Conservation (phyloP, 2,797 vertebrate species). For the Emys orbicularis region DNA sequence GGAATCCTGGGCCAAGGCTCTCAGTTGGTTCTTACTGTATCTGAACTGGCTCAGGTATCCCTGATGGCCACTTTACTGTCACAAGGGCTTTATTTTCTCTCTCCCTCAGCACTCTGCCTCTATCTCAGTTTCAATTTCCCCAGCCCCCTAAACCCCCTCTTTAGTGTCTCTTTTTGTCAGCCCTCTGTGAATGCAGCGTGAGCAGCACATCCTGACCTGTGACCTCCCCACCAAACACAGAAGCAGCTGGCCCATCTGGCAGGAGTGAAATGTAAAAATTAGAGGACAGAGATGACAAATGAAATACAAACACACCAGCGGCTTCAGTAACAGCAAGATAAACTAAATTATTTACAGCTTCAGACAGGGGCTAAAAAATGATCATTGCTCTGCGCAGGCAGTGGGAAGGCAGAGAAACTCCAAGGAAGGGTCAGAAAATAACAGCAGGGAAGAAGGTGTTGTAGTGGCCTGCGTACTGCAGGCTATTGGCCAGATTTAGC, state of each 20-base stretch:
- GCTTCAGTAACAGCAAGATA: conserved; percentile 40
- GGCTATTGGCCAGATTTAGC: background rate
- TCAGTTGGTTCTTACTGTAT: accelerated
- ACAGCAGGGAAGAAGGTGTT: background rate
- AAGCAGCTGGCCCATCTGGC: conserved; percentile 35
- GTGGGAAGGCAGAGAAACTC: background rate
- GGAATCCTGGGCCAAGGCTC: accelerated
- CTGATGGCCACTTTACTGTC: background rate
- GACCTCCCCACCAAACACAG: background rate
- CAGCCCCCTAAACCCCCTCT: background rate
- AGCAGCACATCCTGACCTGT: background rate
- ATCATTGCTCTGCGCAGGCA: background rate
- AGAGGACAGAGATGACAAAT: conserved; percentile 47
- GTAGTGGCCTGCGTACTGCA: background rate
- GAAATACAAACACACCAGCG: conserved; percentile 20
- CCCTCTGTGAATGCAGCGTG: accelerated
- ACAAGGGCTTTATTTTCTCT: background rate
- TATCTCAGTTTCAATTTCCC: background rate
- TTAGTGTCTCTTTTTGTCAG: background rate
- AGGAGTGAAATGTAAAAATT: background rate
- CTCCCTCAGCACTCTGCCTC: background rate
- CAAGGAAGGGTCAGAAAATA: background rate
- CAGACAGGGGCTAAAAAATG: background rate
- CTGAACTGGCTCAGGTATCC: accelerated
- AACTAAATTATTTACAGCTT: conserved; percentile 60